Evolutionary conservation across 2,113 vertebrate species (phyloP).

Genomic region (Cottus gobio): DNA sequence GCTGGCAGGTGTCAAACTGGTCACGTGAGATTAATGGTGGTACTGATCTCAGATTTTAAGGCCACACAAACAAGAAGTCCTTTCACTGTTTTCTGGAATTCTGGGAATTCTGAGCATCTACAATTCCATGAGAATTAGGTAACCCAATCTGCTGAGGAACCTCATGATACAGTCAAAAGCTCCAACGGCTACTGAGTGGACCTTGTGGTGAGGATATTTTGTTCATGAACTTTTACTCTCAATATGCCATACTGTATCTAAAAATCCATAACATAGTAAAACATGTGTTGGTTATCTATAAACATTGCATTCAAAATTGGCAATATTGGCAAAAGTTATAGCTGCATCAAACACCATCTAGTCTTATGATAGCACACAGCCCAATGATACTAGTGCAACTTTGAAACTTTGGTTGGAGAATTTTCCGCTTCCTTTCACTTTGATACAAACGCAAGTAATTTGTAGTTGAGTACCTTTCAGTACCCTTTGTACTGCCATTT

Average conservation of each 20-base stretch:
- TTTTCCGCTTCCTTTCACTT: neutral
- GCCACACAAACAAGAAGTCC: neutral
- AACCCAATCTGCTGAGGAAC: neutral
- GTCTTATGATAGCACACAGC: neutral
- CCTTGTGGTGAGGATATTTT: neutral
- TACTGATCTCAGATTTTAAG: neutral
- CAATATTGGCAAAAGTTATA: neutral
- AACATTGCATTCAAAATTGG: neutral
- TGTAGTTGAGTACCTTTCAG: neutral
- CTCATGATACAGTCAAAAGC: neutral
- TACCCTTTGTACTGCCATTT: neutral
- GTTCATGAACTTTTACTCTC: neutral
- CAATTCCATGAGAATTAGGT: neutral
- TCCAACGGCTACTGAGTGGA: neutral
- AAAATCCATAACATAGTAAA: neutral
- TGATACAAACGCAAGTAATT: neutral
- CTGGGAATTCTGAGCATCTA: neutral
- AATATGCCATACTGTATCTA: neutral
- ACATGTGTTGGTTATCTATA: neutral
- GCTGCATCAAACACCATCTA: neutral
- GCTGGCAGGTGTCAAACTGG: neutral
- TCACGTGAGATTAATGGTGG: neutral
- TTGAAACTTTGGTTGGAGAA: neutral
- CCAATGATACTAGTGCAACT: too few species aligned
- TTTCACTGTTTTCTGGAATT: too few species aligned